Evolutionary conservation across 1,140 invertebrate species (phyloP), one percentile per base, ranked within the genome.

Genomic region (Panagrolaimus sp.): DNA sequence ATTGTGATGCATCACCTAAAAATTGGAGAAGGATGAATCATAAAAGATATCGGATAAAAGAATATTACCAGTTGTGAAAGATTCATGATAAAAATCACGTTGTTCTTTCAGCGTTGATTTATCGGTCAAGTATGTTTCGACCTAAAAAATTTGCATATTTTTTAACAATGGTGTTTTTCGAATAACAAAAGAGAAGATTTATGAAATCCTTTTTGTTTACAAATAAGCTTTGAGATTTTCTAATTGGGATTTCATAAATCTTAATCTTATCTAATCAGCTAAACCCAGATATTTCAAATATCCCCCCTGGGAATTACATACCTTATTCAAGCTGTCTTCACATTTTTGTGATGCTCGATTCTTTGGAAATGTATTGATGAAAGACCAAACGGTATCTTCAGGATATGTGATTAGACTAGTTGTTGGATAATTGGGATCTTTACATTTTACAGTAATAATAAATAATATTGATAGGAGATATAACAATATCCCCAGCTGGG

Each of bases 11-110:
- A 45, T 65, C 68, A 26, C 65, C 65, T 38, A 38, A 38, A 83
- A 38, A 38, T 76, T 2, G 69, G 48, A 48, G 44, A 80, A 81
- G 2, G 80, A 75, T 73, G 43, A 73, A 74, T 55, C 74, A 72
- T 10, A 81, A n/a, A n/a, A 21, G 38, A 38, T 73, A 72, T 63
- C 10, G n/a, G n/a, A n/a, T n/a, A 45, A 69, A 58, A 45, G 21
- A 69, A 58, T 43, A 65, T 66, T 71, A 24, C 75, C 75, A 28
- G 69, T 78, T 15, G 67, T 62, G 63, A 67, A 77, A 10, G 75
- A 70, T 46, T 77, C 45, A 21, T 48, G 72, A 47, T 64, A 77
- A 24, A 75, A 77, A 1, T 69, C 28, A 26, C 75, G 69, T 64
- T 77, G 73, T 24, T 76, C 76, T 44, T 68, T 46, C 0, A 77